Percentiles rank a stretch among this genome's conserved stretches.
These are phyloP conservation scores for Xenus cinereus DNA, from an alignment of 2,113 vertebrate species.

Conservation along the genomic window DNA sequence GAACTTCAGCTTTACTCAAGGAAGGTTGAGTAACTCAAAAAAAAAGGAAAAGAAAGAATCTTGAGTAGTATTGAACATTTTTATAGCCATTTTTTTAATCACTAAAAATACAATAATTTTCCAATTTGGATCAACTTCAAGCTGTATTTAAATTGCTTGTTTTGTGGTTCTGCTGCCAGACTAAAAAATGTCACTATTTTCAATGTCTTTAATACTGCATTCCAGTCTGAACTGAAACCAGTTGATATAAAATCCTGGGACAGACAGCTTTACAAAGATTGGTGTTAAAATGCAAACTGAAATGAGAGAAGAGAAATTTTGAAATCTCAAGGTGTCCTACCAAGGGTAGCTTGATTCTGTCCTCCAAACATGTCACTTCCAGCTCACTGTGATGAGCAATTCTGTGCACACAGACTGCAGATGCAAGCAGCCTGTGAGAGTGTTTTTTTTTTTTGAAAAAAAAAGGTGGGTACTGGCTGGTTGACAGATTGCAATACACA, in stretches of 20 bases:
- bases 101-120: neutral
- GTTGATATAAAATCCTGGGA: neutral
- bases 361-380: neutral
- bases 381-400: neutral
- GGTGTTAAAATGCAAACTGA: neutral
- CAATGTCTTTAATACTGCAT: neutral
- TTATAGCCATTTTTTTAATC: neutral
- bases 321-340: neutral
- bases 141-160: neutral
- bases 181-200: neutral
- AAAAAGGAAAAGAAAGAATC: neutral
- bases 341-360: neutral
- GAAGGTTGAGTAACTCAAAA: neutral
- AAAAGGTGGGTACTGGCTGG: neutral
- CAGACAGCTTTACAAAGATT: neutral
- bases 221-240: neutral
- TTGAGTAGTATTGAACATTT: neutral
- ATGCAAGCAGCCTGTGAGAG: neutral
- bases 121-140: neutral
- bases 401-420: neutral
- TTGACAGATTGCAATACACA: slow-evolving; percentile 15
- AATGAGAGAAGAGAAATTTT: neutral
- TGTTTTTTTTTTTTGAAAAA: neutral
- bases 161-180: neutral
- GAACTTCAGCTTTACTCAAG: neutral